Evolutionary conservation across 2,888 invertebrate genomes (phyloP), one percentile per base, ranked within the genome.

Genomic region (Epistrophe grossulariae): DNA sequence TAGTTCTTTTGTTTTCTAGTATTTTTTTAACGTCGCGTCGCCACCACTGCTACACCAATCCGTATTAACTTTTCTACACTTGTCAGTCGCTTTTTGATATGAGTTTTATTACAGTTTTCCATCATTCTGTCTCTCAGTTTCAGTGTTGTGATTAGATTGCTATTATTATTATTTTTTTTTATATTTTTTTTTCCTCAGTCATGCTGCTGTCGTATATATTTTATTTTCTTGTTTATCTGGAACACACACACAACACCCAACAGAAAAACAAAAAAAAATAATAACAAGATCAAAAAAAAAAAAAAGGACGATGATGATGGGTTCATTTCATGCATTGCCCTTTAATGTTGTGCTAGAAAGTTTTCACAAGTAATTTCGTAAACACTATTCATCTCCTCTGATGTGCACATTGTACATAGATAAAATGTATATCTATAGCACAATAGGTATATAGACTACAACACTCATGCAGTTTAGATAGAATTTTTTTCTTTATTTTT

Each of bases 101-200:
- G 85, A 85, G 85, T 82, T 85, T 85, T 85, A 85, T 85, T 85
- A 85, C 85, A 85, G 81, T 84, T 84, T 77, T 81, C 72, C 81
- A 84, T 84, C 84, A 84, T 57, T 48, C 81, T 84, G 84, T 84
- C 84, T 76, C 72, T 81, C 77, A 62, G 80, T 68, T 84, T 64
- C 73, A 73, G 73, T 66, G 55, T 72, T 64, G 66, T 79, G 70
- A 40, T 76, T 77, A 81, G 76, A 77, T 72, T 77, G 71, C 76
- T 77, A 24, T 80, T 72, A 40, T n/a, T n/a, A n/a, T n/a, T 40
- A 45, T 68, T 79, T 66, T 64, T 31, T 64, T 52, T 38, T 70
- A 40, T 68, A 11, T 48, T 66, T 62, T 60, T 71, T 43, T 43
- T 83, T 45, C n/a, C 31, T 35, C 62, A 40, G 50, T 57, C 55